These are phyloP conservation scores for Trogon surrucura DNA, from an alignment of 2,113 vertebrate genomes.

Conservation along the genomic window DNA sequence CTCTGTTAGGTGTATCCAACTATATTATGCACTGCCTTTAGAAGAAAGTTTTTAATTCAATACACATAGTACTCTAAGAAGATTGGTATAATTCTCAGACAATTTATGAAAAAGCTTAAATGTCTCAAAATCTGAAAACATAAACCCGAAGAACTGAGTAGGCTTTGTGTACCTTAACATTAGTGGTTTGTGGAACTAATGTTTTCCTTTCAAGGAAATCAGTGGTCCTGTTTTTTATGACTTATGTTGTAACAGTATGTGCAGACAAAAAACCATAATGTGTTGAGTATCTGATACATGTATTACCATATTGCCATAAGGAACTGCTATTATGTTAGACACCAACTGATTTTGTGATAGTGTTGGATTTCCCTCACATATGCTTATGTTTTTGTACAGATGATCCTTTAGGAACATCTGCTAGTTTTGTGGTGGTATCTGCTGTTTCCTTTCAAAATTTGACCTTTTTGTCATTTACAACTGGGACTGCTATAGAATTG, in stretches of 20 bases:
- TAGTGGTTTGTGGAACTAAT: neutral
- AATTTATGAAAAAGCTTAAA: neutral
- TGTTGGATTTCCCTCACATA: conserved; percentile 85
- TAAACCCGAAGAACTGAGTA: neutral
- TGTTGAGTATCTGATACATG: conserved; percentile 78
- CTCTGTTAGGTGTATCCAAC: neutral
- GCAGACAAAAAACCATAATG: conserved; percentile 73
- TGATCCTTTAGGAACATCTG: conserved; percentile 84
- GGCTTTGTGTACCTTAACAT: neutral
- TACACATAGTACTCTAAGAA: neutral
- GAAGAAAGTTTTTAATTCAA: neutral
- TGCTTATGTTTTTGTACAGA: conserved; percentile 85
- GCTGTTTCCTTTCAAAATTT: conserved; percentile 76
- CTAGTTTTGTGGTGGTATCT: conserved; percentile 81
- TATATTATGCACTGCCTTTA: neutral
- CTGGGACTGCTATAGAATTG: conserved; percentile 44
- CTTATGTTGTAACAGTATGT: conserved; percentile 71
- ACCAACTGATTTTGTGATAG: conserved; percentile 81
- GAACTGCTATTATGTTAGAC: conserved; percentile 80
- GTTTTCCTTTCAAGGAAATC: conserved; percentile 41
- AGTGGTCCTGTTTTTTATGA: conserved; percentile 32
- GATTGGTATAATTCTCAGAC: neutral
- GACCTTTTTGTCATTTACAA: conserved; percentile 59
- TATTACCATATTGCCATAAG: conserved; percentile 80
- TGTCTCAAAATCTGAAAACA: neutral